phyloP scores from a whole-genome alignment of 92 coral and sea anemone species.

The Micromussa lordhowensis region DNA sequence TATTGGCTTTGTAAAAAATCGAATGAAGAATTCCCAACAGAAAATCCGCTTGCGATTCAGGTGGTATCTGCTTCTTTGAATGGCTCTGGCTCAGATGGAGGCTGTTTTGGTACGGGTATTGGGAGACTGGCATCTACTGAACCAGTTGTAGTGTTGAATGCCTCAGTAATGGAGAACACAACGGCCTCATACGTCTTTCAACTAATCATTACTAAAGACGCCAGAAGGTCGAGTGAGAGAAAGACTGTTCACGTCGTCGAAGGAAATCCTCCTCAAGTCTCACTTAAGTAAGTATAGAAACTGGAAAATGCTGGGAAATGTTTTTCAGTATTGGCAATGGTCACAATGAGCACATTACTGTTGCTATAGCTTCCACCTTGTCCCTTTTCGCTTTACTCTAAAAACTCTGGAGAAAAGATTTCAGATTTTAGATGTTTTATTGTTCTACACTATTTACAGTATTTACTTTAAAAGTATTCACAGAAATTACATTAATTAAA shows the following conservation, averaged over 20 bases:
- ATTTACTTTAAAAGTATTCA: no score
- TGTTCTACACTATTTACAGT: no score
- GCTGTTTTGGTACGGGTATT: constrained; percentile 63
- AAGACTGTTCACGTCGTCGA: constrained; percentile 54
- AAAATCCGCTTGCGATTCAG: not conserved
- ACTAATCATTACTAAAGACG: constrained; percentile 41
- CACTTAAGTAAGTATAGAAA: constrained; percentile 39
- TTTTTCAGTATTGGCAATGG: no score
- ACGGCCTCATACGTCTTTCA: constrained; percentile 23
- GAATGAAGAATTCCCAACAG: constrained; percentile 23
- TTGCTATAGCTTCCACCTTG: no score
- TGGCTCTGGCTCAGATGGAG: constrained; percentile 9
- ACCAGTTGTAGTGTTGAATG: constrained; percentile 25
- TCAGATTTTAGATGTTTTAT: no score
- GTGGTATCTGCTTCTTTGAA: not conserved
- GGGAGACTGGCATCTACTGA: constrained; percentile 38
- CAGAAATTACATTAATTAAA: no score
- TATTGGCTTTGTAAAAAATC: constrained; percentile 28
- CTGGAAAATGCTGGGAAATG: no score
- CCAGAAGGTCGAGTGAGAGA: constrained; percentile 20
- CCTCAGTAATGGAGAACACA: constrained; percentile 25
- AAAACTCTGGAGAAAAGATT: no score
- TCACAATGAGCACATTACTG: no score
- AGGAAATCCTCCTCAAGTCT: constrained; percentile 49
- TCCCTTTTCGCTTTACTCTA: no score